Evolutionary conservation across 1,140 invertebrate species (phyloP), one percentile per base, ranked within the genome.

Genomic region (Drosophila guanche): DNA sequence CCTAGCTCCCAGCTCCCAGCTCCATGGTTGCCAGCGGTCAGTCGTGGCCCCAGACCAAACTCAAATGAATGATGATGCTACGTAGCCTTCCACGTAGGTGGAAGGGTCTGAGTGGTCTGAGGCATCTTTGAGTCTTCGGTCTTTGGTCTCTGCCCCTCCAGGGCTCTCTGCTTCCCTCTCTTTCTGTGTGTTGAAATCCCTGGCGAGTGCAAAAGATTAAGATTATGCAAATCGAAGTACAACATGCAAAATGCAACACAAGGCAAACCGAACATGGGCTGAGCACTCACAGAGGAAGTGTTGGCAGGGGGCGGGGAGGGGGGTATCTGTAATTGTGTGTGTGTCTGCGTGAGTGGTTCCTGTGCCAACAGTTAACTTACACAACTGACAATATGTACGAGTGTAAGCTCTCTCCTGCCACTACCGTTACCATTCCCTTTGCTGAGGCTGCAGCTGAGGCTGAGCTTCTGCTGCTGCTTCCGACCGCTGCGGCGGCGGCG

Each of bases 191-290:
- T 48, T 45, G 43, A 59, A 74, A 58, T 83, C 71, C 75, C 61
- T 42, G 74, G 80, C 66, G 66, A 84, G 79, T 84, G 79, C 75
- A 84, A 63, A 84, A 76, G 74, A 73, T 84, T 84, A 76, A 78
- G 79, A 84, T 84, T 84, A 84, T 84, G 79, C 79, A 84, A 84
- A 84, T 84, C 75, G 58, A 76, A 71, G 70, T 76, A 84, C 70
- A 78, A 80, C 71, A 83, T 77, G 79, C 79, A 83, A 78, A 83
- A 83, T 83, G 79, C 79, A 83, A 78, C 79, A 83, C 70, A 83
- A 67, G 69, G 63, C 70, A 76, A 80, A 76, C 66, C 61, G 14
- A 8, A 65, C 29, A 37, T 10, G 33, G 33, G 33, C 4, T 37
- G 10, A 37, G 12, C 42, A 14, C 53, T 55, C 47, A 33, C 33